Evolutionary conservation across 37 sponge, comb jelly and placozoan genomes (phyloP).

Genomic region (Haliclona indistincta): DNA sequence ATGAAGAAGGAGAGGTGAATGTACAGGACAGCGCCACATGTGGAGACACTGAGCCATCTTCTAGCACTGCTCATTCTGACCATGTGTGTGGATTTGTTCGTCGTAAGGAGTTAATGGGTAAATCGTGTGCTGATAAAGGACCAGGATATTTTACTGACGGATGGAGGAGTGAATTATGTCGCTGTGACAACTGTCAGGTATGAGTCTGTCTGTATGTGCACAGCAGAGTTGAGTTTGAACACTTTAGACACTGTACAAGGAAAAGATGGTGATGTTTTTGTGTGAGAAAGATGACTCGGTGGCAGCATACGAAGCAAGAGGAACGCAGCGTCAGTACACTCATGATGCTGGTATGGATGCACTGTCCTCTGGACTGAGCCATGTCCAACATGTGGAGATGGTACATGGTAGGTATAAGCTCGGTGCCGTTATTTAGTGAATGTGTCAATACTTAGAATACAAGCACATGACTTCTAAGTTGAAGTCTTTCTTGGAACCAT

Average conservation of each 20-base stretch:
- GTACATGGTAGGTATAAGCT: slow-evolving; percentile 56
- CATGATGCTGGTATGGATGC: slow-evolving; percentile 65
- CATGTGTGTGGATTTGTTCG: background rate
- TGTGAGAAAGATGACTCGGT: slow-evolving; percentile 73
- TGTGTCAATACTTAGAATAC: slow-evolving; percentile 45
- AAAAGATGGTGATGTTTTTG: slow-evolving; percentile 51
- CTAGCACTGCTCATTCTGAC: background rate
- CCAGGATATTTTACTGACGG: slow-evolving; percentile 55
- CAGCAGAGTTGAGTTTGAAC: too few species aligned
- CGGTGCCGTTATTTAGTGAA: background rate
- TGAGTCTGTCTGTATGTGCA: too few species aligned
- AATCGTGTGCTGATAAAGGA: background rate
- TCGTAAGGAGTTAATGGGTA: background rate
- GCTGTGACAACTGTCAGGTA: slow-evolving; percentile 64
- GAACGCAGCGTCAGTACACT: slow-evolving; percentile 12
- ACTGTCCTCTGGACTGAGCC: slow-evolving; percentile 37
- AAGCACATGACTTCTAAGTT: slow-evolving; percentile 74
- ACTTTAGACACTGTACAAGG: slow-evolving; percentile 55
- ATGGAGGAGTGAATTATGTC: slow-evolving; percentile 73
- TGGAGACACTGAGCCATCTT: background rate
- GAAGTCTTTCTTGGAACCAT: slow-evolving; percentile 54
- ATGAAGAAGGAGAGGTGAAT: background rate
- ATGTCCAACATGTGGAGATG: slow-evolving; percentile 73
- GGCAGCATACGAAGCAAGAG: slow-evolving; percentile 68
- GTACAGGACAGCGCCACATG: background rate